Evolutionary conservation across 2,113 vertebrate species (phyloP).

Genomic region (Brachypodius melanocephalos): DNA sequence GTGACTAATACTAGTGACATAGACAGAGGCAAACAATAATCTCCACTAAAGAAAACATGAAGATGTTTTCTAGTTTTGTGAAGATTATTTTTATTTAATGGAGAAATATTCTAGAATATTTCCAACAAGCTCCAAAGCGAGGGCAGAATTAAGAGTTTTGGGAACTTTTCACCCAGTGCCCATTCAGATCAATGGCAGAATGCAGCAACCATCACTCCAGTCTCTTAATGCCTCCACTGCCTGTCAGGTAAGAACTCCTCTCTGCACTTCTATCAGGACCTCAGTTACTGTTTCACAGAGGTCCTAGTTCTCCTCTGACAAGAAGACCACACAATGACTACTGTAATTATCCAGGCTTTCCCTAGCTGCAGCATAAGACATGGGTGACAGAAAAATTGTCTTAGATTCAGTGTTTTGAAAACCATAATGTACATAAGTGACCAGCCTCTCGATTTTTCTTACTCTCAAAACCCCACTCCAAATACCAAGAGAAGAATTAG

Average conservation of each 20-base stretch:
- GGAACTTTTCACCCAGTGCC: not conserved
- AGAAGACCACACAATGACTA: not conserved
- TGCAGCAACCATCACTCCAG: accelerated
- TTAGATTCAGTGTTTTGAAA: not conserved
- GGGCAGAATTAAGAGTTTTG: not conserved
- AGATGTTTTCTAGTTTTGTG: not conserved
- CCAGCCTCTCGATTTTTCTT: not conserved
- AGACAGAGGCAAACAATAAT: not conserved
- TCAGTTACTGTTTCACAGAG: not conserved
- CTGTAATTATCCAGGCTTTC: not conserved
- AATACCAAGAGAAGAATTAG: not conserved
- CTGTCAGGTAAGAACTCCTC: not conserved
- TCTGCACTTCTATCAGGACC: not conserved
- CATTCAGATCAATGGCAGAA: not conserved
- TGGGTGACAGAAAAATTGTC: not conserved
- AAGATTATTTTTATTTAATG: not conserved
- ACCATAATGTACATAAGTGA: not conserved
- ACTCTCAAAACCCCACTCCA: not conserved
- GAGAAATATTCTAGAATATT: not conserved
- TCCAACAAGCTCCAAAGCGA: not conserved
- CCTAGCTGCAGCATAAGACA: not conserved
- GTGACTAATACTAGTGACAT: not conserved
- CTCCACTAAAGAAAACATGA: not conserved
- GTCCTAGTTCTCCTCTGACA: not conserved
- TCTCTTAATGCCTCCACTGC: not conserved